A percentile compares a stretch with the other conserved stretches of the same genome.
Evolutionary conservation across 2,113 vertebrate species (phyloP).

Genomic region (Otocyon megalotis): DNA sequence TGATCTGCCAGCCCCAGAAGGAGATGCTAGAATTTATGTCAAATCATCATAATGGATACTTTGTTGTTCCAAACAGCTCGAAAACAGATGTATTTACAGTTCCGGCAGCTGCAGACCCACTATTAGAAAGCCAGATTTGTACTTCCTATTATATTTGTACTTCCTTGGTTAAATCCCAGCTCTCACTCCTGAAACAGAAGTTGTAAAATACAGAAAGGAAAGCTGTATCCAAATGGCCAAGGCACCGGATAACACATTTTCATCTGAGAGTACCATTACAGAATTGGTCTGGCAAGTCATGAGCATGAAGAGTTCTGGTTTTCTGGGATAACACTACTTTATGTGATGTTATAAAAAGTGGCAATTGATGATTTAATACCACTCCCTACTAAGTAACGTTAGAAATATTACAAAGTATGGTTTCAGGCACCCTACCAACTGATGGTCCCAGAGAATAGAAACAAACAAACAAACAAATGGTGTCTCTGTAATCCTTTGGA

Average conservation of each 20-base stretch:
- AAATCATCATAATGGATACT: constrained; percentile 86
- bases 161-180: constrained; percentile 75
- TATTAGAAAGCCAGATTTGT: constrained; percentile 84
- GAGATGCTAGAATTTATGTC: constrained; percentile 85
- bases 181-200: constrained; percentile 78
- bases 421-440: fast-evolving
- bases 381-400: background rate
- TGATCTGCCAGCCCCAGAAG: constrained; percentile 86
- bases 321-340: background rate
- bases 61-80: constrained; percentile 83
- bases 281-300: background rate
- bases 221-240: background rate
- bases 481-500: fast-evolving
- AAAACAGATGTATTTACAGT: constrained; percentile 89
- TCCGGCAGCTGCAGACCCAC: constrained; percentile 86
- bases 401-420: fast-evolving
- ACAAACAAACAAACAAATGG: background rate
- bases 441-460: background rate
- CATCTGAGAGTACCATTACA: background rate
- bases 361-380: background rate
- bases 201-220: constrained; percentile 73
- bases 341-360: background rate
- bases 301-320: background rate
- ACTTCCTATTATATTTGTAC: constrained; percentile 78
- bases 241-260: background rate